Evolutionary conservation across 1,140 invertebrate species (phyloP).

Genomic region (Frieseomelitta varia): DNA sequence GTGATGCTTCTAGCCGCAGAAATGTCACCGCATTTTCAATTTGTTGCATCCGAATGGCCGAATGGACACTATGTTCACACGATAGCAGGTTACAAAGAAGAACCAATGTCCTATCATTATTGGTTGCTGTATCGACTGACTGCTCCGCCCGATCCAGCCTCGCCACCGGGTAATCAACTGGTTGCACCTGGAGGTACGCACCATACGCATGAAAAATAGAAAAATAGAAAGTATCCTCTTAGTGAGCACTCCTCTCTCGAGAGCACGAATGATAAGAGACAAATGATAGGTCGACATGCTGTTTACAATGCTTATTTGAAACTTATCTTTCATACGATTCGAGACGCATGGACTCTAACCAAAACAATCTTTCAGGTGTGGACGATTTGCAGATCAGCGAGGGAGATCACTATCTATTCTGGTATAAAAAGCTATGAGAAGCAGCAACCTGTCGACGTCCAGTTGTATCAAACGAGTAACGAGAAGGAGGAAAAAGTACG

Average conservation of each 20-base stretch:
- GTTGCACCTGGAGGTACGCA: constrained; percentile 90
- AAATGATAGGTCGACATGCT: too few relatives aligned
- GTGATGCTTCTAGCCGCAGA: constrained; percentile 93
- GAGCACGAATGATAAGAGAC: too few relatives aligned
- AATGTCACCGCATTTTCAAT: constrained; percentile 86
- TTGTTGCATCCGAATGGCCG: constrained; percentile 92
- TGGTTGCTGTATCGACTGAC: constrained; percentile 92
- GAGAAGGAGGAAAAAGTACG: neutral
- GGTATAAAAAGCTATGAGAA: constrained; percentile 94
- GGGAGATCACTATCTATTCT: constrained; percentile 93
- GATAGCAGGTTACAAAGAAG: constrained; percentile 91
- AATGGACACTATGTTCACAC: constrained; percentile 95
- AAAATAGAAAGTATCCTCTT: too few relatives aligned
- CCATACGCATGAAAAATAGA: neutral
- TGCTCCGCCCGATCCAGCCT: constrained; percentile 88
- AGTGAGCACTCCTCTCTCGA: too few relatives aligned
- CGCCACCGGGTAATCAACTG: constrained; percentile 91
- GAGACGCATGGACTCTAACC: neutral
- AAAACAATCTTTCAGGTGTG: constrained; percentile 85
- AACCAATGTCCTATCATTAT: constrained; percentile 93
- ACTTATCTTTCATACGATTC: too few relatives aligned
- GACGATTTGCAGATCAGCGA: constrained; percentile 92
- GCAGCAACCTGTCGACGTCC: constrained; percentile 38
- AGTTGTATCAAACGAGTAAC: constrained; percentile 4
- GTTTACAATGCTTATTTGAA: too few relatives aligned